Percentiles rank a stretch among this genome's conserved stretches.
Conservation (phyloP, 23 tunicate genomes). For the Corella eumyota region DNA sequence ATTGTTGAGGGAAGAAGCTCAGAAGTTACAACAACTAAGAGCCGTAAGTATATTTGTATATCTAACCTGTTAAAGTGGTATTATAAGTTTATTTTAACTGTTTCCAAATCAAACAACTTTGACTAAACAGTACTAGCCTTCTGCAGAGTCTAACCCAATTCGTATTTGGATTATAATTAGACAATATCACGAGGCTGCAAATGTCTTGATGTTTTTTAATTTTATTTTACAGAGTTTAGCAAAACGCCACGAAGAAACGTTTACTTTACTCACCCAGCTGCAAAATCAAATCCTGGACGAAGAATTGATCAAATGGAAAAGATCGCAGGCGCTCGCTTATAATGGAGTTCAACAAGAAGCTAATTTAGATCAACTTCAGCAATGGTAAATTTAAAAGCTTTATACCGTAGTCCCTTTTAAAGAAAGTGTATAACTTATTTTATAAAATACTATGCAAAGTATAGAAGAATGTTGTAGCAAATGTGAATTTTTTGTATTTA, state of each 20-base stretch:
- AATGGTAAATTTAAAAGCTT: constrained; percentile 42
- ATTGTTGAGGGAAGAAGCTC: constrained; percentile 67
- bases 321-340: constrained; percentile 95
- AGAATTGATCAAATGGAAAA: constrained; percentile 87
- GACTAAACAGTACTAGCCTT: not conserved
- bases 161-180: too few species aligned
- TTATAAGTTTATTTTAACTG: not conserved
- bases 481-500: too few species aligned
- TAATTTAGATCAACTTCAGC: constrained; percentile 89
- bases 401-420: not conserved
- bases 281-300: constrained; percentile 84
- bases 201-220: not conserved
- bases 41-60: constrained; percentile 28
- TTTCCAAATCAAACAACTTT: not conserved
- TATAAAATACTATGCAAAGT: not conserved
- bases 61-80: not conserved
- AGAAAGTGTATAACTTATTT: not conserved
- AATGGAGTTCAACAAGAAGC: constrained; percentile 85
- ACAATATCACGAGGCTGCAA: too few species aligned
- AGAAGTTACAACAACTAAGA: constrained; percentile 76
- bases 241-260: constrained; percentile 69
- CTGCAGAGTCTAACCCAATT: too few species aligned
- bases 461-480: too few species aligned
- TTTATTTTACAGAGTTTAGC: constrained; percentile 60
- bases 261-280: constrained; percentile 54